These are phyloP conservation scores for Aphelenchoides besseyi DNA, from an alignment of 1,140 invertebrate genomes.

Conservation along the genomic window DNA sequence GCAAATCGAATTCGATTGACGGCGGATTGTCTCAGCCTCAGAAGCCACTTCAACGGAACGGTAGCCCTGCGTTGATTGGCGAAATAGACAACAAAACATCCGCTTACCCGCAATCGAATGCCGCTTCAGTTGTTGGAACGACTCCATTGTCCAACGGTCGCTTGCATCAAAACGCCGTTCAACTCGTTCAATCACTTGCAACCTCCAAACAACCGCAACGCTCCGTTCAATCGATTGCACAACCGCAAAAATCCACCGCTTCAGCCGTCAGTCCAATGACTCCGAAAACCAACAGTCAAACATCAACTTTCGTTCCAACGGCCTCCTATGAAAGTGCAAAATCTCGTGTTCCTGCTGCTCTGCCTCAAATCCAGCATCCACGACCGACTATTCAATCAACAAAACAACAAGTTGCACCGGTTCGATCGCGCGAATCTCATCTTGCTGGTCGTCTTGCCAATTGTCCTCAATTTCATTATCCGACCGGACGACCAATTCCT, in stretches of 20 bases:
- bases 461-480: slow-evolving; percentile 40
- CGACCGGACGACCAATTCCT: slow-evolving; percentile 35
- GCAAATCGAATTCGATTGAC: neutral
- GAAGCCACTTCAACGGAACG: slow-evolving; percentile 9
- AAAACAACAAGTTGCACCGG: neutral
- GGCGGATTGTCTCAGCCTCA: neutral
- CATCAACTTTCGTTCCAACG: slow-evolving; percentile 1
- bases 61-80: neutral
- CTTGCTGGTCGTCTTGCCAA: slow-evolving; percentile 12
- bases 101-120: too few species aligned
- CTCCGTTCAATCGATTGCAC: neutral
- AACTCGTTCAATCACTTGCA: neutral
- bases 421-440: neutral
- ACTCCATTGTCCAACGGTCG: neutral
- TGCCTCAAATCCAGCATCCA: neutral
- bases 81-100: too few species aligned
- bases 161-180: neutral
- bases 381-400: neutral
- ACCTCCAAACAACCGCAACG: neutral
- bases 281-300: neutral
- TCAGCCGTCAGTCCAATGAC: neutral
- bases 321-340: neutral
- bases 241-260: slow-evolving; percentile 7
- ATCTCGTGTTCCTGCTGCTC: neutral
- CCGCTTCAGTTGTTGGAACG: too few species aligned